Percentiles rank a stretch among this genome's conserved stretches.
These are phyloP conservation scores for Prolemur simus DNA, from an alignment of 2,113 vertebrate species.

Conservation along the genomic window DNA sequence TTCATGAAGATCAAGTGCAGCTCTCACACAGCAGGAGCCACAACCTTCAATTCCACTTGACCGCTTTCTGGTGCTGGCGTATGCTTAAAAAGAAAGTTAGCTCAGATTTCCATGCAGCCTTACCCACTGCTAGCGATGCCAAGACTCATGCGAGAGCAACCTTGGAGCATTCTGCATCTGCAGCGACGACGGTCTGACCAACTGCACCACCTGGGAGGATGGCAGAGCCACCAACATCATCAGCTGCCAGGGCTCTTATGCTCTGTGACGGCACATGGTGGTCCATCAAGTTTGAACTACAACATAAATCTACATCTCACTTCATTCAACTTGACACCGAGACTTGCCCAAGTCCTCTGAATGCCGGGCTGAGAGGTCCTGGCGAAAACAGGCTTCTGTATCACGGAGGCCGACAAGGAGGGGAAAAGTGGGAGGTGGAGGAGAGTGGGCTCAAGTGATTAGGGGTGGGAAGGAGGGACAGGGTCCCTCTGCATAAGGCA, in stretches of 20 bases:
- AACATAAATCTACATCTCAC: neutral
- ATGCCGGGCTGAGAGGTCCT: neutral
- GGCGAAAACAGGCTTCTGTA: neutral
- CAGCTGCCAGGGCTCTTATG: neutral
- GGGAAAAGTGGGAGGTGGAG: neutral
- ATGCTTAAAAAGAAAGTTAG: neutral
- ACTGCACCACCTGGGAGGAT: rapidly evolving
- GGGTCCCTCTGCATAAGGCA: neutral
- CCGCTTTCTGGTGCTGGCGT: neutral
- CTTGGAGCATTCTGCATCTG: too few relatives aligned
- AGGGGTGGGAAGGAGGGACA: neutral
- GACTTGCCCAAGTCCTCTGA: neutral
- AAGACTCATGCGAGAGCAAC: neutral
- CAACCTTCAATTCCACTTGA: neutral
- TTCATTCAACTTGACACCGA: neutral
- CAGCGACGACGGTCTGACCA: too few relatives aligned
- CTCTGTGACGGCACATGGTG: rapidly evolving
- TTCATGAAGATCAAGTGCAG: neutral
- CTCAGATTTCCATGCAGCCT: neutral
- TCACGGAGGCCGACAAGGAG: neutral
- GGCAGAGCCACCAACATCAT: neutral
- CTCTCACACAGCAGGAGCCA: neutral
- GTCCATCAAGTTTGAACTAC: neutral
- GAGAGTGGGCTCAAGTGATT: neutral
- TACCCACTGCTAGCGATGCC: neutral